phyloP scores from a whole-genome alignment of 2,888 invertebrate genomes.

The Ypsolopha scabrella region DNA sequence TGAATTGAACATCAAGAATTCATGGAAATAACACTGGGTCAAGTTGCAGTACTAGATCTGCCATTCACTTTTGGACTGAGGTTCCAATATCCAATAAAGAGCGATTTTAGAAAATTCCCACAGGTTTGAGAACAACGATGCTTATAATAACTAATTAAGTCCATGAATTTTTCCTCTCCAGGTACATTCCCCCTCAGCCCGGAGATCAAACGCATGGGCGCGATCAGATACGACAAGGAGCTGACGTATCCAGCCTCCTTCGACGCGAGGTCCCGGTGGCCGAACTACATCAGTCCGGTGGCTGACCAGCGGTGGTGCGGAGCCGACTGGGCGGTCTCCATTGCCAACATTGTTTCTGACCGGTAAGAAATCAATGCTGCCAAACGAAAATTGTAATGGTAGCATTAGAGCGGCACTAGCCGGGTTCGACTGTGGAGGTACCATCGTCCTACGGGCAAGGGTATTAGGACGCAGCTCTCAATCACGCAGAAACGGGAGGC shows the following conservation, averaged over 20 bases:
- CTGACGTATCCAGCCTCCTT: conserved; percentile 76
- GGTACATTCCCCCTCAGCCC: conserved; percentile 65
- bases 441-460: no score
- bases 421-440: no score
- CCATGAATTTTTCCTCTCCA: conserved; percentile 15
- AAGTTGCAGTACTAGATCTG: no score
- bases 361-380: conserved; percentile 46
- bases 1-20: no score
- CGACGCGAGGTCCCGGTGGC: conserved; percentile 84
- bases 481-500: background rate
- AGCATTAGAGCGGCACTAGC: no score
- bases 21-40: no score
- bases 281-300: conserved; percentile 75
- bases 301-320: conserved; percentile 86
- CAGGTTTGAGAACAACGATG: no score
- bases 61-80: no score
- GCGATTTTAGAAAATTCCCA: no score
- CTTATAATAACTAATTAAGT: background rate
- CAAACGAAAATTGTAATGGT: no score
- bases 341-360: conserved; percentile 84
- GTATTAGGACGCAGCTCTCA: no score
- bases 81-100: no score
- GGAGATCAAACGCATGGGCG: conserved; percentile 67
- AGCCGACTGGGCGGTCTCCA: conserved; percentile 93
- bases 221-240: conserved; percentile 72